Conservation (phyloP, 2,113 vertebrate species). For the Tylochromis polylepis region DNA sequence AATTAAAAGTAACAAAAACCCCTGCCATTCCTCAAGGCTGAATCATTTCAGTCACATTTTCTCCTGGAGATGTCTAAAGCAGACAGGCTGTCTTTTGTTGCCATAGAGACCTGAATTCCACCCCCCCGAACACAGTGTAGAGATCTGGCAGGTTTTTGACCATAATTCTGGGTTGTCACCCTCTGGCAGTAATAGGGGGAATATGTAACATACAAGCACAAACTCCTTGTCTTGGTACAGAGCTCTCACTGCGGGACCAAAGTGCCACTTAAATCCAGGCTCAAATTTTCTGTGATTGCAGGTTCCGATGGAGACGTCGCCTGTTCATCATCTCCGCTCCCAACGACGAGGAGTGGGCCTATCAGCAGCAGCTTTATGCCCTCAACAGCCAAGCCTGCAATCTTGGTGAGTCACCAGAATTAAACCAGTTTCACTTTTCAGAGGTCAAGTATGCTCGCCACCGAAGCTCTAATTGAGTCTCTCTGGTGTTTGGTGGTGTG, state of each 20-base stretch:
- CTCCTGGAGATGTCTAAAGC: background rate
- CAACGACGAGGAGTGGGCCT: slow-evolving; percentile 95
- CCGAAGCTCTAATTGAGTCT: background rate
- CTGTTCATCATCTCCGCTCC: slow-evolving; percentile 94
- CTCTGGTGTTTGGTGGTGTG: background rate
- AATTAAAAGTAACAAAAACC: background rate
- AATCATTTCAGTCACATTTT: slow-evolving; percentile 8
- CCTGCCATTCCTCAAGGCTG: background rate
- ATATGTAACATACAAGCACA: background rate
- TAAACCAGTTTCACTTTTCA: background rate
- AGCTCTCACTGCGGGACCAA: slow-evolving; percentile 5
- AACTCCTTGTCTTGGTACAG: background rate
- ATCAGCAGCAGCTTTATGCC: slow-evolving; percentile 94
- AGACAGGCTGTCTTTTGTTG: slow-evolving; percentile 19
- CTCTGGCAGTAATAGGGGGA: slow-evolving; percentile 13
- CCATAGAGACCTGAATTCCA: slow-evolving; percentile 31
- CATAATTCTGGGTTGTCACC: slow-evolving; percentile 47
- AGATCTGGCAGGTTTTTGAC: slow-evolving; percentile 15
- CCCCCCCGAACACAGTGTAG: background rate
- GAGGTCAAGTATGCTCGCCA: background rate
- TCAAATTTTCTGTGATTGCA: slow-evolving; percentile 54
- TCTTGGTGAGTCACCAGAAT: slow-evolving; percentile 81
- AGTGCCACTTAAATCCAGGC: slow-evolving; percentile 17
- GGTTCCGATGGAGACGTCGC: slow-evolving; percentile 95
- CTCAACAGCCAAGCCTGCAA: slow-evolving; percentile 95